Evolutionary conservation across 2,113 vertebrate species (phyloP).

Genomic region (Balaenoptera acutorostrata): DNA sequence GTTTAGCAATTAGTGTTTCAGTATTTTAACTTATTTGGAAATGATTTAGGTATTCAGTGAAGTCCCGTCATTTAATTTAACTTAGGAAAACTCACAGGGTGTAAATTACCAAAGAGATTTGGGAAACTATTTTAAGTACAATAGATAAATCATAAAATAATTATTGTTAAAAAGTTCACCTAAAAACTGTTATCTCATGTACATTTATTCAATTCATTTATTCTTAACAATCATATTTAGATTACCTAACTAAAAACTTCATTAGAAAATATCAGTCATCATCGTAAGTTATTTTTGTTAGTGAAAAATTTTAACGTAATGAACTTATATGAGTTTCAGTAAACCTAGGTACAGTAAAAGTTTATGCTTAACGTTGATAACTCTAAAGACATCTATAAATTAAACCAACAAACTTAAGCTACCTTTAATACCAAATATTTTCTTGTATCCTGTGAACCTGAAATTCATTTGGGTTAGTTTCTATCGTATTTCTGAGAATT

Average conservation of each 20-base stretch:
- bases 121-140: neutral
- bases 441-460: neutral
- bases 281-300: too few relatives aligned
- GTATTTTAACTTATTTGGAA: neutral
- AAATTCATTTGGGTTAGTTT: neutral
- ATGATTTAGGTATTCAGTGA: neutral
- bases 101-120: neutral
- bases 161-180: neutral
- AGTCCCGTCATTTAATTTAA: neutral
- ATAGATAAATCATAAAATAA: neutral
- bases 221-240: neutral
- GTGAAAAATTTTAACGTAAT: too few relatives aligned
- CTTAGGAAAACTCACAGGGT: neutral
- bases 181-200: neutral
- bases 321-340: too few relatives aligned
- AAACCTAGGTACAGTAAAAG: too few relatives aligned
- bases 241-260: neutral
- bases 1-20: neutral
- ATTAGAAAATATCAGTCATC: too few relatives aligned
- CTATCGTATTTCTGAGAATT: neutral
- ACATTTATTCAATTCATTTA: neutral
- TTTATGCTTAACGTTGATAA: too few relatives aligned
- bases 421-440: neutral
- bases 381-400: too few relatives aligned
- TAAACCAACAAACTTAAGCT: too few relatives aligned